Evolutionary conservation across 2,888 invertebrate genomes (phyloP).

Genomic region (Cosmia trapezina): DNA sequence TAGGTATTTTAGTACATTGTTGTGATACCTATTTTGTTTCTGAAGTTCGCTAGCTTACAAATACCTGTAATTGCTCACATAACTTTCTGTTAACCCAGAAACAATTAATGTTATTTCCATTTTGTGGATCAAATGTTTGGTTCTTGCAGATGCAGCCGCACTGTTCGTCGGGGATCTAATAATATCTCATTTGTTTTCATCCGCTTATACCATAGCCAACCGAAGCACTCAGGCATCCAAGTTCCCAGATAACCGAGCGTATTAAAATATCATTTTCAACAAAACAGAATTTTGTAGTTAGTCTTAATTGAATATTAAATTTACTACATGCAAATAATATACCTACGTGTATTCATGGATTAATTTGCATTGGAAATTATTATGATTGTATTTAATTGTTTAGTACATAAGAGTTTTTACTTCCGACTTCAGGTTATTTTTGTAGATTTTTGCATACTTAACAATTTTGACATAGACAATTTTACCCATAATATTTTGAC

Average conservation of each 20-base stretch:
- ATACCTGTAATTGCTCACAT: too few species aligned
- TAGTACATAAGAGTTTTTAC: constrained; percentile 7
- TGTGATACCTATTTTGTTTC: not conserved
- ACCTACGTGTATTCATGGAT: not conserved
- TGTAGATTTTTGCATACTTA: constrained; percentile 21
- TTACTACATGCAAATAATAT: not conserved
- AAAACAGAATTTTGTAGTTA: constrained; percentile 26
- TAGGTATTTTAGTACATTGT: not conserved
- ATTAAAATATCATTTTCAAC: constrained; percentile 26
- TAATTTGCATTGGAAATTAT: constrained; percentile 12
- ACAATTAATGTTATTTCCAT: too few species aligned
- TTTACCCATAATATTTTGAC: too few species aligned
- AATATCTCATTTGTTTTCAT: constrained; percentile 53
- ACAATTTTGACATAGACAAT: constrained; percentile 8
- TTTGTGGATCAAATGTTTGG: too few species aligned
- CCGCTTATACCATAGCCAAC: constrained; percentile 20
- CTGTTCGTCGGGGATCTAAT: constrained; percentile 27
- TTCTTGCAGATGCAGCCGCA: constrained; percentile 19
- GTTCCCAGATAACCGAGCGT: constrained; percentile 9
- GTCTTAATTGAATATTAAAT: constrained; percentile 1
- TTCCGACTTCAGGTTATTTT: constrained; percentile 14
- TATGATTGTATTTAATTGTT: constrained; percentile 18
- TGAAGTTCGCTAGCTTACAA: not conserved
- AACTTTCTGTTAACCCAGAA: too few species aligned
- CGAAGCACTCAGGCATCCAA: constrained; percentile 4